phyloP scores from a whole-genome alignment of 1,140 invertebrate species.

The Aricia agestis region DNA sequence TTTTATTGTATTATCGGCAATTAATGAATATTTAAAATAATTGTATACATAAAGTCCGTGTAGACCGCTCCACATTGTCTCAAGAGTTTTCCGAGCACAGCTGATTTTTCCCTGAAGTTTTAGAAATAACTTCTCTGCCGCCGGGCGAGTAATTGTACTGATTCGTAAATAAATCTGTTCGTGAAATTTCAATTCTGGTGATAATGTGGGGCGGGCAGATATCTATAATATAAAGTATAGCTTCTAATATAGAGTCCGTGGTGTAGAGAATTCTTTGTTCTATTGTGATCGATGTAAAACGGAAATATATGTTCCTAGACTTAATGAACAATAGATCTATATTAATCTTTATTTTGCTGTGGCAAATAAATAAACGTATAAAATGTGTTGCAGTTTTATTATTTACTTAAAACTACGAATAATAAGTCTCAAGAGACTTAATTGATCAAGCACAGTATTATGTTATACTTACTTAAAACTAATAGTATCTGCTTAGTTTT shows the following conservation, averaged over 20 bases:
- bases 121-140: no score
- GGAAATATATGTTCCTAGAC: constrained; percentile 56
- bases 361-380: constrained; percentile 37
- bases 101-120: neutral
- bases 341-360: constrained; percentile 41
- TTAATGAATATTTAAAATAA: constrained; percentile 14
- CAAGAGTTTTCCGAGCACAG: neutral
- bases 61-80: neutral
- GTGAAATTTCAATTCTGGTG: neutral
- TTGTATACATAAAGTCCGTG: neutral
- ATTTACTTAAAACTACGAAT: neutral
- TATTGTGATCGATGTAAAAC: constrained; percentile 30
- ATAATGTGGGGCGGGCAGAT: neutral
- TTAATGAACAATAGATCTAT: constrained; percentile 50
- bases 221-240: constrained; percentile 11
- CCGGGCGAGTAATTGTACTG: no score
- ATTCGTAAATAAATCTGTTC: neutral
- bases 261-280: constrained; percentile 32
- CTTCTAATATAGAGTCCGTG: constrained; percentile 25
- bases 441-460: no score
- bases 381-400: constrained; percentile 22
- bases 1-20: neutral
- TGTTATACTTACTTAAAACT: no score
- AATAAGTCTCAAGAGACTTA: no score
- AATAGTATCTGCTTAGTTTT: no score